A percentile compares a stretch with the other conserved stretches of the same genome.
Evolutionary conservation across 2,888 invertebrate species (phyloP).

Genomic region (Disparrhopalites patrizii): DNA sequence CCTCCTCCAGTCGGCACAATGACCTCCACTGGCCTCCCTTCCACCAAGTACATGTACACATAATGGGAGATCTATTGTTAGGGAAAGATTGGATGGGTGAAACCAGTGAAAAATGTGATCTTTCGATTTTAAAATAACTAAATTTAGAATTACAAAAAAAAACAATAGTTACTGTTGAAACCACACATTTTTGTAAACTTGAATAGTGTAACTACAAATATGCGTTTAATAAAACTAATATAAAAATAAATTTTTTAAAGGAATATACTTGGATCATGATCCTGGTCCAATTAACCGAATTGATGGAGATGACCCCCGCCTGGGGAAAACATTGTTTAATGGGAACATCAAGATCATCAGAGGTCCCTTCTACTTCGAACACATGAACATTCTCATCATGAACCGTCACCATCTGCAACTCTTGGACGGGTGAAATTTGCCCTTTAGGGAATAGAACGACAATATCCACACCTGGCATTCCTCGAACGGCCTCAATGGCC

Average conservation of each 20-base stretch:
- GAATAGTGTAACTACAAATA: background rate
- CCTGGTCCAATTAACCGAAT: slow-evolving; percentile 55
- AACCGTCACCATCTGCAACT: slow-evolving; percentile 54
- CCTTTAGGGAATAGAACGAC: slow-evolving; percentile 54
- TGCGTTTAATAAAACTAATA: background rate
- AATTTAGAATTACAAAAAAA: too few relatives aligned
- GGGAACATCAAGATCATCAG: slow-evolving; percentile 54
- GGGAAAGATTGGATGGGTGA: too few relatives aligned
- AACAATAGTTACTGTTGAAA: too few relatives aligned
- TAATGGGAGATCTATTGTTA: slow-evolving; percentile 52
- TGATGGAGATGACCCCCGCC: slow-evolving; percentile 51
- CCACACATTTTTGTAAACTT: too few relatives aligned
- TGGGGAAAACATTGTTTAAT: slow-evolving; percentile 53
- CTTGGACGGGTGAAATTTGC: slow-evolving; percentile 52
- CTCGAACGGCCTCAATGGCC: slow-evolving; percentile 54
- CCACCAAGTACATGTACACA: slow-evolving; percentile 52
- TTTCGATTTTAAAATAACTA: too few relatives aligned
- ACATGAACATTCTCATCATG: slow-evolving; percentile 54
- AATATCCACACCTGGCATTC: slow-evolving; percentile 52
- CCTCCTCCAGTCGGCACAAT: slow-evolving; percentile 55
- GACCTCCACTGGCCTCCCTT: slow-evolving; percentile 50
- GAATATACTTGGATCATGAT: slow-evolving; percentile 51
- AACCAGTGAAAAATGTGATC: background rate
- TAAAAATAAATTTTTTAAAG: background rate
- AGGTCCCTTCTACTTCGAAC: slow-evolving; percentile 53